Percentiles rank a stretch among this genome's conserved stretches.
phyloP scores from a whole-genome alignment of 1,140 invertebrate genomes.

The Heterodera schachtii region DNA sequence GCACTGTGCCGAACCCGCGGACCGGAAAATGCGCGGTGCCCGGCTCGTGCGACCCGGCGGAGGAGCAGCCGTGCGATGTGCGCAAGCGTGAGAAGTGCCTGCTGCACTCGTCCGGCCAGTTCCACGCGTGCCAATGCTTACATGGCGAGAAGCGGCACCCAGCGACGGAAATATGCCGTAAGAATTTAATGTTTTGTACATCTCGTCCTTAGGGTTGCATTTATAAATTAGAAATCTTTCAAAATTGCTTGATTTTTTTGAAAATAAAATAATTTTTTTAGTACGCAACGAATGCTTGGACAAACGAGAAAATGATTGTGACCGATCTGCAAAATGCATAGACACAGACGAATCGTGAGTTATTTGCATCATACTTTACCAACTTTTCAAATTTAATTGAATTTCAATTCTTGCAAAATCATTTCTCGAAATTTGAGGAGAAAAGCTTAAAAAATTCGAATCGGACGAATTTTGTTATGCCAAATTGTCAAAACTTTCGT shows the following conservation, averaged over 20 bases:
- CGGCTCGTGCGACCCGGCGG: conserved; percentile 59
- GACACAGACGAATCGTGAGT: conserved; percentile 59
- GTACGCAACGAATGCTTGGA: conserved; percentile 60
- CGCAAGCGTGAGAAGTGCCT: conserved; percentile 62
- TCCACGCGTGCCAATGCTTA: conserved; percentile 62
- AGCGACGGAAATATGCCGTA: conserved; percentile 62
- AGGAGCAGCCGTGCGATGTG: conserved; percentile 53
- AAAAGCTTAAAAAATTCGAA: too few species aligned
- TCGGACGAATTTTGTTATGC: too few species aligned
- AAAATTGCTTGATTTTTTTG: too few species aligned
- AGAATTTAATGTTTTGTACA: conserved; percentile 7
- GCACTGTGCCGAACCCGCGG: conserved; percentile 54
- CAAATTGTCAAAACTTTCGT: too few species aligned
- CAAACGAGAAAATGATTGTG: conserved; percentile 59
- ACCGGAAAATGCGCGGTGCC: conserved; percentile 55
- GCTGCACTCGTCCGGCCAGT: conserved; percentile 58
- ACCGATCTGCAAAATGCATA: conserved; percentile 58
- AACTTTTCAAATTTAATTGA: too few species aligned
- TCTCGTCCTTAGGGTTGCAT: too few species aligned
- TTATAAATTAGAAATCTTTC: neutral
- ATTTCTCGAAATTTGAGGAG: too few species aligned
- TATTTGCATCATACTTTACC: too few species aligned
- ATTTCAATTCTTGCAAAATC: too few species aligned
- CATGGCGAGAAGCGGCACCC: conserved; percentile 58
- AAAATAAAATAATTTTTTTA: too few species aligned